Percentiles rank a stretch among this genome's conserved stretches.
Conservation (phyloP, 2,113 vertebrate genomes). For the Xyliphius kryptos region DNA sequence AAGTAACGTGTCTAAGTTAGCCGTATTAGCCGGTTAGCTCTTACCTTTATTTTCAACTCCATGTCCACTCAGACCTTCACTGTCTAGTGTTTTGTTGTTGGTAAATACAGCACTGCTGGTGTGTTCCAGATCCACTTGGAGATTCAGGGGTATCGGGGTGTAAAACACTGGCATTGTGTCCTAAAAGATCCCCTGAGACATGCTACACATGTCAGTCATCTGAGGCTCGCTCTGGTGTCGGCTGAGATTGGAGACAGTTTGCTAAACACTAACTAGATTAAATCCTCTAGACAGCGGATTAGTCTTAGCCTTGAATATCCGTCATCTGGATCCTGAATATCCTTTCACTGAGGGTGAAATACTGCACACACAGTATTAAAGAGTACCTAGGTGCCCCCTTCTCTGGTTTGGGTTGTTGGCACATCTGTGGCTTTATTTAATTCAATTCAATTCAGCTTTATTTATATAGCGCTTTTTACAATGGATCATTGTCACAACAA, state of each 20-base stretch:
- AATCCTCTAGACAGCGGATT: conserved; percentile 38
- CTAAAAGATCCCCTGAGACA: too few relatives aligned
- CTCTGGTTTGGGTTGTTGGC: too few relatives aligned
- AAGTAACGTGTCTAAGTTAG: too few relatives aligned
- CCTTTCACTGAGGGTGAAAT: too few relatives aligned
- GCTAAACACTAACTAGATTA: conserved; percentile 41
- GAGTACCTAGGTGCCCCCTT: too few relatives aligned
- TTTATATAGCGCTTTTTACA: too few relatives aligned
- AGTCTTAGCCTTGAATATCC: conserved; percentile 1
- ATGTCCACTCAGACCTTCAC: conserved; percentile 47
- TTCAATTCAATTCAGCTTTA: too few relatives aligned
- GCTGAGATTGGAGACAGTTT: conserved; percentile 34
- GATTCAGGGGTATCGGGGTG: conserved; percentile 60
- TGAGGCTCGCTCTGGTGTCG: conserved; percentile 12
- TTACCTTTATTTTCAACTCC: conserved; percentile 58
- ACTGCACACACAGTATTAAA: too few relatives aligned
- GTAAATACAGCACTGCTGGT: conserved; percentile 66
- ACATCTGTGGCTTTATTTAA: too few relatives aligned
- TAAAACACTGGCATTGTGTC: conserved; percentile 63
- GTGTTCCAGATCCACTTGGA: conserved; percentile 62
- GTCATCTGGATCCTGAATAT: conserved; percentile 12
- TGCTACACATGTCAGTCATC: background rate
- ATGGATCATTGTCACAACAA: too few relatives aligned
- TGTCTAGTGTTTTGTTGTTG: conserved; percentile 69
- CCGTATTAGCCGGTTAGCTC: too few relatives aligned